These are phyloP conservation scores for Phoenicopterus ruber DNA, from an alignment of 2,113 vertebrate genomes.

Conservation along the genomic window DNA sequence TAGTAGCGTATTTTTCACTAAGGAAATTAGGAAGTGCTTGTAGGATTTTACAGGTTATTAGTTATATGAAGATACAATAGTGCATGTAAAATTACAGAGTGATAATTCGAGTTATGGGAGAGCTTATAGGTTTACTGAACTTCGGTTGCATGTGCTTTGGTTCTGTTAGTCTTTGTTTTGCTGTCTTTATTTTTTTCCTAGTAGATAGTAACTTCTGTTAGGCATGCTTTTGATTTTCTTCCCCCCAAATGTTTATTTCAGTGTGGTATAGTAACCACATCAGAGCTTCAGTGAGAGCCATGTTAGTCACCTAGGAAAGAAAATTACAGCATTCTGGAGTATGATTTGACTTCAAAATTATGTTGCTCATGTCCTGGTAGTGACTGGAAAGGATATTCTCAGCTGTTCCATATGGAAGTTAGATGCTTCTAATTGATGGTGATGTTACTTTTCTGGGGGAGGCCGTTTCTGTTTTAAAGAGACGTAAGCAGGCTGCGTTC, in stretches of 20 bases:
- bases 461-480: background rate
- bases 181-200: background rate
- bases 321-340: background rate
- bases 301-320: background rate
- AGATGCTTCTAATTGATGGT: background rate
- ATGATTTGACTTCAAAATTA: background rate
- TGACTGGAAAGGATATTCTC: background rate
- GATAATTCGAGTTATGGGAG: background rate
- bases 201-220: background rate
- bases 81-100: background rate
- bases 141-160: background rate
- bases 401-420: background rate
- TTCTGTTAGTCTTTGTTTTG: background rate
- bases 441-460: background rate
- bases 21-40: background rate
- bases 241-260: background rate
- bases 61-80: accelerated
- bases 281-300: background rate
- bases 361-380: background rate
- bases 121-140: background rate
- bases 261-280: background rate
- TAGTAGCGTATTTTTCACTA: background rate
- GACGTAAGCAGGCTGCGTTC: background rate
- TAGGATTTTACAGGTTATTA: background rate
- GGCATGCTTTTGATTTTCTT: background rate